These are phyloP conservation scores for Ispidina picta DNA, from an alignment of 2,797 vertebrate species.

Conservation along the genomic window DNA sequence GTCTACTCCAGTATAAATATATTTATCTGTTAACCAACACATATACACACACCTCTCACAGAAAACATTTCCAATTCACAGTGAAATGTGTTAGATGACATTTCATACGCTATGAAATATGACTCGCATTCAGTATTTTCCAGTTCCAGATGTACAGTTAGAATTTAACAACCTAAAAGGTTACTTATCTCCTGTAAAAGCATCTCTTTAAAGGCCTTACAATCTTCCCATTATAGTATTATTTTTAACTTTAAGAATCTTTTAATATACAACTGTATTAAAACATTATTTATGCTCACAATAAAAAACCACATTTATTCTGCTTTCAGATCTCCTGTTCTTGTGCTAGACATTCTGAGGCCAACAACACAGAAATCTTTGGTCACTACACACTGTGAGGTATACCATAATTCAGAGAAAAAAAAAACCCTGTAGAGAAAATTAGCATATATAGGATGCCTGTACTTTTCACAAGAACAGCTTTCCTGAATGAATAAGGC, in stretches of 20 bases:
- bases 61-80: neutral
- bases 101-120: neutral
- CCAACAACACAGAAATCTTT: neutral
- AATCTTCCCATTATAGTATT: neutral
- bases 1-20: neutral
- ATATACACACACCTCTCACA: accelerated
- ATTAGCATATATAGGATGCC: neutral
- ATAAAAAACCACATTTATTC: neutral
- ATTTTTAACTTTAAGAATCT: neutral
- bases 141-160: neutral
- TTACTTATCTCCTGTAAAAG: neutral
- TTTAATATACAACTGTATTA: neutral
- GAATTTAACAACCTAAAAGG: neutral
- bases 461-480: neutral
- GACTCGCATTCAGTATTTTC: neutral
- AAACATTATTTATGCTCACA: neutral
- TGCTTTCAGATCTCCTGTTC: neutral
- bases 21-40: neutral
- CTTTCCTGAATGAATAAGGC: neutral
- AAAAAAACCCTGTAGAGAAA: neutral
- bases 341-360: neutral
- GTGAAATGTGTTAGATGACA: neutral
- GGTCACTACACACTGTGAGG: neutral
- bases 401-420: neutral
- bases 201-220: neutral